phyloP scores from a whole-genome alignment of 2,113 vertebrate species.

The Aphelocoma coerulescens region DNA sequence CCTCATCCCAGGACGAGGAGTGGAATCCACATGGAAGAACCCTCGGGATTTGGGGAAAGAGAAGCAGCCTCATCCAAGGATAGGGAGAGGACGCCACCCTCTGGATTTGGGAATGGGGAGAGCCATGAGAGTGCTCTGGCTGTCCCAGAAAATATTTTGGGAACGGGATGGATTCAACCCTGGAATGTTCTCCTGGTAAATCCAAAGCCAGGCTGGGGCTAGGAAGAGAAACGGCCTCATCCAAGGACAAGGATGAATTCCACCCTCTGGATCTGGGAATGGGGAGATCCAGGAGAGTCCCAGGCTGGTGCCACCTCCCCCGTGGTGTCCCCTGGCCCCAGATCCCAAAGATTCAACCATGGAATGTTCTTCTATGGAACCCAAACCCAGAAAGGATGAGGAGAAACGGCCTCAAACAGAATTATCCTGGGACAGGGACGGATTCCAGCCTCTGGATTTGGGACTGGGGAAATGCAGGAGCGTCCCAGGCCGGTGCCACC shows the following conservation, averaged over 20 bases:
- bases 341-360: background rate
- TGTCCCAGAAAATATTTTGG: too few relatives aligned
- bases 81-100: too few relatives aligned
- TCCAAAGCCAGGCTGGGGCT: too few relatives aligned
- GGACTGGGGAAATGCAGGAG: background rate
- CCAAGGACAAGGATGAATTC: background rate
- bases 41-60: too few relatives aligned
- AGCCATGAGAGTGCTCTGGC: too few relatives aligned
- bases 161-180: too few relatives aligned
- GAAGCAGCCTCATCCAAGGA: too few relatives aligned
- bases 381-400: accelerated
- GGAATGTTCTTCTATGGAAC: too few relatives aligned
- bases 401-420: background rate
- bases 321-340: accelerated
- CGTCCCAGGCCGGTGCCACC: accelerated
- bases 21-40: background rate
- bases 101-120: background rate
- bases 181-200: too few relatives aligned
- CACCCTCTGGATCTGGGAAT: background rate
- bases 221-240: background rate
- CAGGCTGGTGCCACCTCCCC: background rate
- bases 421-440: background rate
- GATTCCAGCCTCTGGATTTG: background rate
- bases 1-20: accelerated
- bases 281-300: accelerated